Conservation (phyloP, 2,113 vertebrate species). For the Cichladusa arquata region DNA sequence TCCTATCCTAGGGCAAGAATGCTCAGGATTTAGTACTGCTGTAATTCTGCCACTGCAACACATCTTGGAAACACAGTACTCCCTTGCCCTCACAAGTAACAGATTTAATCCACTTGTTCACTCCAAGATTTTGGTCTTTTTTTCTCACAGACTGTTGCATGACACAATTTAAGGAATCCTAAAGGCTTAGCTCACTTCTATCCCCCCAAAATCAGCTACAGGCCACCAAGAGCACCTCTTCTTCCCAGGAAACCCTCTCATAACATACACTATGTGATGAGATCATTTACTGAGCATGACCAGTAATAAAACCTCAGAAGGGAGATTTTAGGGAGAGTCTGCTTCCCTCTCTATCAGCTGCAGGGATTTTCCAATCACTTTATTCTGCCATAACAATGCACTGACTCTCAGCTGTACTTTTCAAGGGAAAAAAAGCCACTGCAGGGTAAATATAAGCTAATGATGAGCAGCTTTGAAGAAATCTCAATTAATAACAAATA, state of each 20-base stretch:
- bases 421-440: not conserved
- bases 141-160: not conserved
- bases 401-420: not conserved
- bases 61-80: not conserved
- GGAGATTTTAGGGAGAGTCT: conserved; percentile 29
- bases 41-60: not conserved
- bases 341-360: not conserved
- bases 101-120: not conserved
- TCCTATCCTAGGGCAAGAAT: not conserved
- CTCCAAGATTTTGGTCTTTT: not conserved
- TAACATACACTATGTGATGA: not conserved
- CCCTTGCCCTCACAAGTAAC: not conserved
- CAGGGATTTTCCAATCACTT: conserved; percentile 19
- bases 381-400: not conserved
- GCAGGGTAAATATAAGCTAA: not conserved
- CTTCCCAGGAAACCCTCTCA: not conserved
- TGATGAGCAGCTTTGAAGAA: not conserved
- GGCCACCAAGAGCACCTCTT: not conserved
- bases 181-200: not conserved
- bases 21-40: not conserved
- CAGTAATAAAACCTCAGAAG: conserved; percentile 15
- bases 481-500: not conserved
- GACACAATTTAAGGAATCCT: not conserved
- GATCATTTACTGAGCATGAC: not conserved
- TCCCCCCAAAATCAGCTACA: not conserved